Percentiles rank a stretch among this genome's conserved stretches.
These are phyloP conservation scores for Thera britannica DNA, from an alignment of 2,888 invertebrate genomes.

Conservation along the genomic window DNA sequence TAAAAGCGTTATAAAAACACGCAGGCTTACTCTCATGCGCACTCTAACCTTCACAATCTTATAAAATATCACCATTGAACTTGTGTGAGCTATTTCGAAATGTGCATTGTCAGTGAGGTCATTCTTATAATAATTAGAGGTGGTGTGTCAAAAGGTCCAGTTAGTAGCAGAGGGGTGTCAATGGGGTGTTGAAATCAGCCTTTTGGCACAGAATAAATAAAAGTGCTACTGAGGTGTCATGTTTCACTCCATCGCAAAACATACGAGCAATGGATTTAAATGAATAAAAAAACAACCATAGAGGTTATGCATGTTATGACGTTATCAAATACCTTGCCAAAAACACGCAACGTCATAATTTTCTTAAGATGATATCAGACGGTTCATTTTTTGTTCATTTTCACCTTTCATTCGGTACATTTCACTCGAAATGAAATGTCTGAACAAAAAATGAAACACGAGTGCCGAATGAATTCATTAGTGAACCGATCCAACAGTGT, in stretches of 20 bases:
- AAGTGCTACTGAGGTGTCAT: background rate
- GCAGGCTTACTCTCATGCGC: constrained; percentile 1
- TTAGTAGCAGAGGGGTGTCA: constrained; percentile 64
- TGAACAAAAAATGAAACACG: no score
- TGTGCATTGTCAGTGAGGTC: constrained; percentile 58
- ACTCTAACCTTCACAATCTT: constrained; percentile 27
- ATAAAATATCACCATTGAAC: constrained; percentile 63
- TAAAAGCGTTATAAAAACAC: no score
- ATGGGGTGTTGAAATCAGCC: constrained; percentile 73
- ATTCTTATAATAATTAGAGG: constrained; percentile 65
- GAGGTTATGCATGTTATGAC: no score
- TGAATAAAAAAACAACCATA: no score
- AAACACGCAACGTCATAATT: no score
- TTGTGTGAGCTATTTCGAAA: constrained; percentile 60
- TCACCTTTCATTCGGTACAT: no score
- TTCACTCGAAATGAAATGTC: no score
- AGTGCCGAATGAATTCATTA: no score
- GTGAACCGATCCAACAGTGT: no score
- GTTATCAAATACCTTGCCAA: no score
- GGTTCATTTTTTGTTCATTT: no score
- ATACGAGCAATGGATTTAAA: background rate
- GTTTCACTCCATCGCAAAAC: background rate
- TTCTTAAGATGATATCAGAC: no score
- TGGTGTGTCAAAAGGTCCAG: constrained; percentile 58
- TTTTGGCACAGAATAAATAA: constrained; percentile 31